Evolutionary conservation across 23 tunicate genomes (phyloP).

Genomic region (Trididemnum nubilum): DNA sequence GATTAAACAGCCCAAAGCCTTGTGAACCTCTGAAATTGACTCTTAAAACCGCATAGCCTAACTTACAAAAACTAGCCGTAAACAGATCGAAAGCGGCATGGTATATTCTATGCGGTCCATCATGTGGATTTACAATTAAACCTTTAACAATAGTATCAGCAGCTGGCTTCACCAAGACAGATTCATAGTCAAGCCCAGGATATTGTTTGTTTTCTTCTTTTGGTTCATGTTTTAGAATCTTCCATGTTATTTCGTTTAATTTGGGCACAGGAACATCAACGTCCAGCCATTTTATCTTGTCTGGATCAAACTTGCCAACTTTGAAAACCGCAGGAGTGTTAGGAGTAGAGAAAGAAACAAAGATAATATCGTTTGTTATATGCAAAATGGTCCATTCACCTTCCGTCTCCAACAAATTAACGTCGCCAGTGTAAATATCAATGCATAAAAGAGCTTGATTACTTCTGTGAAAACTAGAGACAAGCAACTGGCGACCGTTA

Average conservation of each 20-base stretch:
- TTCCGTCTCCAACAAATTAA: conserved; percentile 35
- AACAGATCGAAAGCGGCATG: conserved; percentile 47
- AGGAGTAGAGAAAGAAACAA: conserved; percentile 65
- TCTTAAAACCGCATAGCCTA: conserved; percentile 67
- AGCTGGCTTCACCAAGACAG: conserved; percentile 52
- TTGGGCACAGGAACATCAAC: conserved; percentile 27
- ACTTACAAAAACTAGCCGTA: conserved; percentile 38
- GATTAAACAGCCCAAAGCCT: conserved; percentile 75
- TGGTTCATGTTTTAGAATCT: conserved; percentile 46
- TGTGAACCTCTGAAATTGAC: conserved; percentile 80
- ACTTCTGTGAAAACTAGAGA: conserved; percentile 38
- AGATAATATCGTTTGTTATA: conserved; percentile 50
- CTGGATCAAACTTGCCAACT: conserved; percentile 27
- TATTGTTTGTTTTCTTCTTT: conserved; percentile 32
- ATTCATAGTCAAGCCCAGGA: conserved; percentile 58
- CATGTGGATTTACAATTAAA: conserved; percentile 79
- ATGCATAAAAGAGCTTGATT: conserved; percentile 34
- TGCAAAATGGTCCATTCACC: conserved; percentile 39
- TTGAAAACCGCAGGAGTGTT: conserved; percentile 40
- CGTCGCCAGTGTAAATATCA: conserved; percentile 50
- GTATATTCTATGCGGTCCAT: conserved; percentile 71
- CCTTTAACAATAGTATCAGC: conserved; percentile 4
- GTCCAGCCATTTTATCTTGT: conserved; percentile 36
- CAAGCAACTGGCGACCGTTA: conserved; percentile 17
- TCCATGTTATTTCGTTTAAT: conserved; percentile 43